Evolutionary conservation across 2,888 invertebrate species (phyloP).

Genomic region (Sclerodermus sp.): DNA sequence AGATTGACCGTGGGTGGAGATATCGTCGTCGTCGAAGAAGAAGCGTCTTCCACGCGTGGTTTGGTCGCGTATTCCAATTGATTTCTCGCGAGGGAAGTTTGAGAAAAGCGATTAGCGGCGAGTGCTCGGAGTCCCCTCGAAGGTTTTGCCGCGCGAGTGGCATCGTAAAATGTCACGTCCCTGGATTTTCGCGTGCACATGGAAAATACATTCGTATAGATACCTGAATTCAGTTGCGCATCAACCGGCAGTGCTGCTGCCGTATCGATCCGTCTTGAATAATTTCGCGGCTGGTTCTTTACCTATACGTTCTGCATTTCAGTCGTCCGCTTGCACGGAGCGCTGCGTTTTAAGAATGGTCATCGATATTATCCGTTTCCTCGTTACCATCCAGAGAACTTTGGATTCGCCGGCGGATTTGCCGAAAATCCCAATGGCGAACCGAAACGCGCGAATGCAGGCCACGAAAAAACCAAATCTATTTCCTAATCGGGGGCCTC

Average conservation of each 20-base stretch:
- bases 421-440: too few species aligned
- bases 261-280: constrained; percentile 56
- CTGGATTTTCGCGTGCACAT: constrained; percentile 27
- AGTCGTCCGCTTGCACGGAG: constrained; percentile 25
- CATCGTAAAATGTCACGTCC: constrained; percentile 24
- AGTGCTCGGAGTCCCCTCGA: too few species aligned
- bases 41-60: too few species aligned
- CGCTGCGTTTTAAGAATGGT: constrained; percentile 24
- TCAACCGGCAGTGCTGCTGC: constrained; percentile 28
- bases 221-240: constrained; percentile 39
- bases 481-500: too few species aligned
- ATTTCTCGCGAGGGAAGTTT: too few species aligned
- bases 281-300: constrained; percentile 48
- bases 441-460: too few species aligned
- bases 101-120: too few species aligned
- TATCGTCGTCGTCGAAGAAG: too few species aligned
- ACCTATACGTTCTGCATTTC: constrained; percentile 41
- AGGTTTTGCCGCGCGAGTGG: constrained; percentile 4
- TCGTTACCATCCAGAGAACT: constrained; percentile 7
- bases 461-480: too few species aligned
- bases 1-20: too few species aligned
- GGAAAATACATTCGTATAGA: constrained; percentile 22
- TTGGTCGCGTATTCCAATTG: too few species aligned
- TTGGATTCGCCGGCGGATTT: too few species aligned
- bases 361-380: constrained; percentile 23